Conservation (phyloP, 2,113 vertebrate genomes). For the Actenoides lindsayi region DNA sequence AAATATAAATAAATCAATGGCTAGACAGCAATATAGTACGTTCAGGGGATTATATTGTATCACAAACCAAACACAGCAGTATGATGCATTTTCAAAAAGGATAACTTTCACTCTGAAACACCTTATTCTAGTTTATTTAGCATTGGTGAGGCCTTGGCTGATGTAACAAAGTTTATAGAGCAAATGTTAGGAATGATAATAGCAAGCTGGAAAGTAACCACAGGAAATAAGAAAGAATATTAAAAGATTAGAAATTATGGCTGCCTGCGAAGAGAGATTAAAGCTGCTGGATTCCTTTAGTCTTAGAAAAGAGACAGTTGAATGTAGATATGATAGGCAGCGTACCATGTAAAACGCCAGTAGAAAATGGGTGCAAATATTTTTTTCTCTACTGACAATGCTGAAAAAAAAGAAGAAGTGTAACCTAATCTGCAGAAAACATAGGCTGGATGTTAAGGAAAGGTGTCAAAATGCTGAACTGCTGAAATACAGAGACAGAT, state of each 20-base stretch:
- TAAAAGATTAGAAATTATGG: not conserved
- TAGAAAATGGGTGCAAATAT: not conserved
- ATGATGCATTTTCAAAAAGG: not conserved
- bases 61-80: accelerated
- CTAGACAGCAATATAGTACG: not conserved
- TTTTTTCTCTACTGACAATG: not conserved
- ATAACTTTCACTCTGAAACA: not conserved
- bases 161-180: not conserved
- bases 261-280: not conserved
- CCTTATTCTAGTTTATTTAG: not conserved
- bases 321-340: not conserved
- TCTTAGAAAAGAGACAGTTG: not conserved
- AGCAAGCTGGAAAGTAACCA: not conserved
- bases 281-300: not conserved
- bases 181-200: not conserved
- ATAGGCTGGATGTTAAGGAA: not conserved
- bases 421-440: not conserved
- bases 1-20: not conserved
- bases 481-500: not conserved
- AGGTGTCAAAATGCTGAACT: not conserved
- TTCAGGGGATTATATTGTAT: not conserved
- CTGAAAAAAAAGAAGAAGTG: not conserved
- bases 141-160: not conserved
- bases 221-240: not conserved
- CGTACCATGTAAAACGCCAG: not conserved